These are phyloP conservation scores for Xylocopa sonorina DNA, from an alignment of 1,140 invertebrate species.

Conservation along the genomic window DNA sequence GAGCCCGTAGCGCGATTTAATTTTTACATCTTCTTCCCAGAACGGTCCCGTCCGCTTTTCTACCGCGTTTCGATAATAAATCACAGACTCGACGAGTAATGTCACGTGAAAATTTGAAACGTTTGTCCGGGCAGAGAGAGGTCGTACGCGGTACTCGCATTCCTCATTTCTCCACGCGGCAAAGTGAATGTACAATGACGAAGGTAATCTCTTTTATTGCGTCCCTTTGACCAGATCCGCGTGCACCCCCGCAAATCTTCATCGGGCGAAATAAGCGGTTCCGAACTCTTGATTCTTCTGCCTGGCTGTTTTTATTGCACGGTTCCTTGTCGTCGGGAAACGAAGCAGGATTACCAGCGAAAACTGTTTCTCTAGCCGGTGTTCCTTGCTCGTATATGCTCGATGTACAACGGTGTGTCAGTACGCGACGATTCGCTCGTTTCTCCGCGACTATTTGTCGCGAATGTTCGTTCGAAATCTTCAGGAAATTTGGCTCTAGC, in stretches of 20 bases:
- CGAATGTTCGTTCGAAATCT: no score
- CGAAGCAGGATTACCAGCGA: constrained; percentile 23
- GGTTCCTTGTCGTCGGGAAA: not conserved
- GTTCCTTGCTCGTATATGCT: constrained; percentile 40
- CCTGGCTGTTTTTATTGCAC: not conserved
- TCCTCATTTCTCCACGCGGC: not conserved
- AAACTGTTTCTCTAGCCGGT: constrained; percentile 7
- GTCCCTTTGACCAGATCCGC: not conserved
- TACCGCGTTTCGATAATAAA: not conserved
- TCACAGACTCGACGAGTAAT: not conserved
- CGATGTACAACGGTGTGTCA: not conserved
- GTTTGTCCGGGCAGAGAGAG: not conserved
- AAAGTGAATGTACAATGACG: constrained; percentile 6
- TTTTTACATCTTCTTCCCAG: not conserved
- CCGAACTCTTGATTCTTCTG: not conserved
- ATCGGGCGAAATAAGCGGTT: not conserved
- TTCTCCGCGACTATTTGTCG: constrained; percentile 2
- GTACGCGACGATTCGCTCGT: constrained; percentile 21
- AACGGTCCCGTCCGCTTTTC: not conserved
- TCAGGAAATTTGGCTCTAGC: not conserved
- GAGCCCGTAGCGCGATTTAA: not conserved
- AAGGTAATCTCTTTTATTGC: constrained; percentile 37
- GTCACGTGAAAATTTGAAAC: constrained; percentile 2
- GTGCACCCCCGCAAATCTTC: constrained; percentile 24
- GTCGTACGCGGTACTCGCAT: not conserved